phyloP scores from a whole-genome alignment of 2,797 vertebrate species.

The Sardinella longiceps region DNA sequence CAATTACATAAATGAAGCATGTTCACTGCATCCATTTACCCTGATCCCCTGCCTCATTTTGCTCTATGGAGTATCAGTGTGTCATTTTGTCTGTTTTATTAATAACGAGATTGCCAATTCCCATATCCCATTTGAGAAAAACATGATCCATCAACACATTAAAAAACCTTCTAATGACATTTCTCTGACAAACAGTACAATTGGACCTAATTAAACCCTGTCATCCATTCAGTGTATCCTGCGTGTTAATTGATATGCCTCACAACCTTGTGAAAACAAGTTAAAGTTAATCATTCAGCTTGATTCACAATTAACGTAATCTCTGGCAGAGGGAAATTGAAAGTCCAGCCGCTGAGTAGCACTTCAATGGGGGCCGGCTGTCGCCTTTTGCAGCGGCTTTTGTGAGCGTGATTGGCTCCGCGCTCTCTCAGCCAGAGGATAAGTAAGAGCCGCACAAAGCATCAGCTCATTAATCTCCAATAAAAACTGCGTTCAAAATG shows the following conservation, averaged over 20 bases:
- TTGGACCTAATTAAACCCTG: conserved; percentile 65
- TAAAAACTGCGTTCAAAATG: conserved; percentile 23
- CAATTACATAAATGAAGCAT: conserved; percentile 71
- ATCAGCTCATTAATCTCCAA: conserved; percentile 70
- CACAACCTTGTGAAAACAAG: conserved; percentile 65
- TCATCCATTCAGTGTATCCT: conserved; percentile 57
- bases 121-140: conserved; percentile 66
- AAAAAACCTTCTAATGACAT: conserved; percentile 61
- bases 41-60: conserved; percentile 72
- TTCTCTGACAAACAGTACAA: conserved; percentile 68
- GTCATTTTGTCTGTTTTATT: conserved; percentile 69
- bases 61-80: conserved; percentile 62
- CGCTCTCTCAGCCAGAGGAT: conserved; percentile 44
- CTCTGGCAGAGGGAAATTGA: conserved; percentile 65
- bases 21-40: conserved; percentile 60
- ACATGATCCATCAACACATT: conserved; percentile 73
- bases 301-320: conserved; percentile 74
- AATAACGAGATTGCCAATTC: not conserved
- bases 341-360: conserved; percentile 61
- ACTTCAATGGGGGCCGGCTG: conserved; percentile 30
- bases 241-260: conserved; percentile 72
- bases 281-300: conserved; percentile 71
- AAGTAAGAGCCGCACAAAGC: conserved; percentile 63
- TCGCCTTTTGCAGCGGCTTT: not conserved
- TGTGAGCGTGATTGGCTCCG: conserved; percentile 4